Evolutionary conservation across 2,113 vertebrate species (phyloP).

Genomic region (Phalacrocorax pelagicus): DNA sequence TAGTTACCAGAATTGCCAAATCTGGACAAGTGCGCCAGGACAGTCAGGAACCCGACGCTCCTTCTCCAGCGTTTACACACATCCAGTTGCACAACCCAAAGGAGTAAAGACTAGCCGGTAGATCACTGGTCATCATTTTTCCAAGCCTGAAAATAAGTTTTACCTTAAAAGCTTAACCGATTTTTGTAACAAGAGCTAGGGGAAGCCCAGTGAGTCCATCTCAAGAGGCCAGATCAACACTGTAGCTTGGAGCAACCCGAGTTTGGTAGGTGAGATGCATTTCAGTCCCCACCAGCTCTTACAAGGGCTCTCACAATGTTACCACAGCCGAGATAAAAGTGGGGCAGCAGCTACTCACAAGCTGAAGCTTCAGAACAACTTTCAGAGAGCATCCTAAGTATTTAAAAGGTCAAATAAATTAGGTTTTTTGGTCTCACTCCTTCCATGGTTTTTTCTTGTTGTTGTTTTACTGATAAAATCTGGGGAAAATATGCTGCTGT

Average conservation of each 20-base stretch:
- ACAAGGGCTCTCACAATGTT: background rate
- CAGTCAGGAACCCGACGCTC: background rate
- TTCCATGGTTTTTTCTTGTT: background rate
- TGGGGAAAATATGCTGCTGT: constrained; percentile 6
- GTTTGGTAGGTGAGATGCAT: background rate
- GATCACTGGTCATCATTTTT: background rate
- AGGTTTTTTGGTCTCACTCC: background rate
- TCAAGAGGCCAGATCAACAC: background rate
- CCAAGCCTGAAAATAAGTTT: background rate
- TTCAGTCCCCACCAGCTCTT: background rate
- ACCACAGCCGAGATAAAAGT: background rate
- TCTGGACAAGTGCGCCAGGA: accelerated
- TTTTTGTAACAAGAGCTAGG: background rate
- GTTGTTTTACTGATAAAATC: constrained; percentile 3
- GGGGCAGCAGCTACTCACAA: background rate
- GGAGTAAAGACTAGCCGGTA: background rate
- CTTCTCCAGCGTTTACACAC: background rate
- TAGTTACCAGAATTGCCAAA: accelerated
- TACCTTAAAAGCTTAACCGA: background rate
- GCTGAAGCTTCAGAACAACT: background rate
- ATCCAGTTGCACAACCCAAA: background rate
- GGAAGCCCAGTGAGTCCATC: background rate
- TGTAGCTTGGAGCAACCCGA: background rate
- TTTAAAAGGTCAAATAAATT: background rate
- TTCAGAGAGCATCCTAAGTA: background rate